phyloP scores from a whole-genome alignment of 2,113 vertebrate genomes.

The Silurus glanis region DNA sequence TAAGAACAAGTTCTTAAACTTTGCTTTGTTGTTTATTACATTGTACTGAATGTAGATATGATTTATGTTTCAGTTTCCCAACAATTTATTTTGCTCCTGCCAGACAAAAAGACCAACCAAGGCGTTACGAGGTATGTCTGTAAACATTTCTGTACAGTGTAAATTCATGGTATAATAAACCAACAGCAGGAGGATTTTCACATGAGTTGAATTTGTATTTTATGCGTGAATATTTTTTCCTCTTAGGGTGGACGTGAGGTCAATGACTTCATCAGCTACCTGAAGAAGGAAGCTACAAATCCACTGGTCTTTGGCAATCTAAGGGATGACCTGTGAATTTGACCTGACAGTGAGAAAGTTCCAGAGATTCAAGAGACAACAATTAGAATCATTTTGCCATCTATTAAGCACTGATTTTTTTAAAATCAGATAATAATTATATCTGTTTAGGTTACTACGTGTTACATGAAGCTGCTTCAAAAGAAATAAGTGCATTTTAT shows the following conservation, averaged over 20 bases:
- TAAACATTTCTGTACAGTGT: background rate
- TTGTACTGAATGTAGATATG: background rate
- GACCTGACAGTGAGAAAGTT: background rate
- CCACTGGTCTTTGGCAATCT: background rate
- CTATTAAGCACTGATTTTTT: background rate
- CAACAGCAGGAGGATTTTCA: background rate
- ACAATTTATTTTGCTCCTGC: constrained; percentile 70
- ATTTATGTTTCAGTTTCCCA: constrained; percentile 65
- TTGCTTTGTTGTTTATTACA: background rate
- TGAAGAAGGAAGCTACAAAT: constrained; percentile 63
- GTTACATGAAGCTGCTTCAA: background rate
- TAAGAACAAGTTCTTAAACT: background rate
- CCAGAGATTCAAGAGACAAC: background rate
- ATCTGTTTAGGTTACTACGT: background rate
- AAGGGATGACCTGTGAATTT: constrained; percentile 67
- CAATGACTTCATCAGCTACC: constrained; percentile 67
- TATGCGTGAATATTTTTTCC: background rate
- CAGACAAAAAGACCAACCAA: constrained; percentile 67
- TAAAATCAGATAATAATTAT: background rate
- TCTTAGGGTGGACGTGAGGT: constrained; percentile 69
- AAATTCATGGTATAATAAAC: background rate
- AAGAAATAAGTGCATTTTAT: no score
- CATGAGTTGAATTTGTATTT: background rate
- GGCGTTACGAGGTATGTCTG: constrained; percentile 66
- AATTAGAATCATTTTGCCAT: background rate